Conservation (phyloP, 2,113 vertebrate genomes). For the Seriola rivoliana region DNA sequence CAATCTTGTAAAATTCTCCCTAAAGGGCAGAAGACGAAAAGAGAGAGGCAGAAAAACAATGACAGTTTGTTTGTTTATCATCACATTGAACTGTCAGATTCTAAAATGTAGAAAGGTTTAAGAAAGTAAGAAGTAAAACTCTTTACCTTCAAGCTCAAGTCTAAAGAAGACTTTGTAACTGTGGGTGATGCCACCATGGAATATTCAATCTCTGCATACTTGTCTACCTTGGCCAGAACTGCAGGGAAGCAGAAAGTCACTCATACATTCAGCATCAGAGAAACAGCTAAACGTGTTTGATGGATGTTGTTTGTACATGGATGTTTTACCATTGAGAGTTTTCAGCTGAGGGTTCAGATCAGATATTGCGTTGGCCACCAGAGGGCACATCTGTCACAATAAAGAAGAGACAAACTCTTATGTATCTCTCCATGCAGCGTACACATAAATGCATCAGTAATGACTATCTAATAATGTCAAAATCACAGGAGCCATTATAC, state of each 20-base stretch:
- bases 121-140: neutral
- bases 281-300: neutral
- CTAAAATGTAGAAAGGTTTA: neutral
- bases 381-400: slow-evolving; percentile 83
- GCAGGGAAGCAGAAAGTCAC: slow-evolving; percentile 18
- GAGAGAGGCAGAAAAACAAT: neutral
- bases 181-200: slow-evolving; percentile 80
- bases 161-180: slow-evolving; percentile 71
- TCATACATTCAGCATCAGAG: neutral
- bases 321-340: slow-evolving; percentile 83
- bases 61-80: neutral
- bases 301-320: neutral
- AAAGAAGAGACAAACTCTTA: neutral
- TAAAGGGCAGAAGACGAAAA: slow-evolving; percentile 36
- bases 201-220: slow-evolving; percentile 85
- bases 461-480: neutral
- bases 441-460: neutral
- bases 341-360: slow-evolving; percentile 80
- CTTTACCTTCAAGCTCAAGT: slow-evolving; percentile 81
- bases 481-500: no score
- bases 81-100: neutral
- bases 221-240: slow-evolving; percentile 84
- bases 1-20: slow-evolving; percentile 87
- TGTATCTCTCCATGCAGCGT: neutral
- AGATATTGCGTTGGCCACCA: slow-evolving; percentile 69